Conservation (phyloP, 2,797 vertebrate genomes). For the Pteropus rufus region DNA sequence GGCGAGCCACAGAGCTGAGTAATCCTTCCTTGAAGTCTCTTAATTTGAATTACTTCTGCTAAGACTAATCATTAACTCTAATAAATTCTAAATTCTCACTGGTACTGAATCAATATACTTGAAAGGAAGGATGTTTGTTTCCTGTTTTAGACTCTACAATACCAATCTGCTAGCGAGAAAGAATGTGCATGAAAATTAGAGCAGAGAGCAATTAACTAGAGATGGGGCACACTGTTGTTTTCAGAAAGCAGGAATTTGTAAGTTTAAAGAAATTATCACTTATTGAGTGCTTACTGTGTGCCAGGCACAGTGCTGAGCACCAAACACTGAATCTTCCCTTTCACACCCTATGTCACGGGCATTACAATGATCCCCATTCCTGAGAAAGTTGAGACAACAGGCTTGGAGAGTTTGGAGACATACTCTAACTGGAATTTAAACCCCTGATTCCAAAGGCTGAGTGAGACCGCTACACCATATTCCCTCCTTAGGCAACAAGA, state of each 20-base stretch:
- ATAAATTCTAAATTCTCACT: slow-evolving; percentile 31
- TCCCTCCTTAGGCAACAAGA: background rate
- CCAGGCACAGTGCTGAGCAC: background rate
- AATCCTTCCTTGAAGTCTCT: background rate
- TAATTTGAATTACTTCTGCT: slow-evolving; percentile 5
- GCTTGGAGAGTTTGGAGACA: background rate
- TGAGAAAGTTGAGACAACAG: background rate
- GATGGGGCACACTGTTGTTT: background rate
- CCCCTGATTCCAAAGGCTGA: background rate
- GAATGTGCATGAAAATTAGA: background rate
- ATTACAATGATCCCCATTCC: background rate
- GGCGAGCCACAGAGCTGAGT: background rate
- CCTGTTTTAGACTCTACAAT: background rate
- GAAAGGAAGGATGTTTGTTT: background rate
- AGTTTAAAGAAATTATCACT: background rate
- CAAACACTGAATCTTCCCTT: background rate
- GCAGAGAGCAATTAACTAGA: background rate
- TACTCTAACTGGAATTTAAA: background rate
- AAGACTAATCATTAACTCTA: background rate
- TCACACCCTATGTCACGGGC: background rate
- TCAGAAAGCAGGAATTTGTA: background rate
- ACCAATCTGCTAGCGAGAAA: background rate
- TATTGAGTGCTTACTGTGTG: background rate
- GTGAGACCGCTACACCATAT: background rate
- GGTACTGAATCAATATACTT: background rate